A percentile compares a stretch with the other conserved stretches of the same genome.
Evolutionary conservation across 2,888 invertebrate genomes (phyloP).

Genomic region (Tiliacea aurago): DNA sequence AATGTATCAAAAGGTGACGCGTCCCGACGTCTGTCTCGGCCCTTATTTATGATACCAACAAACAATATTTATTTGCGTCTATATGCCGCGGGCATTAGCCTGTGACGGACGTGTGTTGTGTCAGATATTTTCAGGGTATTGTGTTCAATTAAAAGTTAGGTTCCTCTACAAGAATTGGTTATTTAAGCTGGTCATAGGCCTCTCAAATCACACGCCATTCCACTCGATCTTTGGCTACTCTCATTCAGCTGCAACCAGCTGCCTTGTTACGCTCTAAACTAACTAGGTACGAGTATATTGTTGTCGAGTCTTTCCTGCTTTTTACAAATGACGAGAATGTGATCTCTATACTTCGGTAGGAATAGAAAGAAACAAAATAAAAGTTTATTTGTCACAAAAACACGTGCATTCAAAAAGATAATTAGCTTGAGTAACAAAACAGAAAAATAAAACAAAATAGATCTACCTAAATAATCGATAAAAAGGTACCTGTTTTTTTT

Average conservation of each 20-base stretch:
- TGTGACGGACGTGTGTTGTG: conserved; percentile 61
- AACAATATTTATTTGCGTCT: conserved; percentile 85
- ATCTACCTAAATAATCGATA: too few species aligned
- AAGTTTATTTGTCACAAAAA: too few species aligned
- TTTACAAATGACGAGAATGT: background rate
- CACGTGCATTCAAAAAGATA: too few species aligned
- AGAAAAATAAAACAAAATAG: too few species aligned
- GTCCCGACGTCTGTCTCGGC: conserved; percentile 88
- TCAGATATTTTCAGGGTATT: background rate
- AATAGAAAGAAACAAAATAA: background rate
- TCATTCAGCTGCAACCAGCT: background rate
- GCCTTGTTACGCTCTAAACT: background rate
- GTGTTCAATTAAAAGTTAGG: background rate
- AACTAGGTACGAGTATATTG: background rate
- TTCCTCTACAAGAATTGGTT: too few species aligned
- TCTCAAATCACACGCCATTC: background rate
- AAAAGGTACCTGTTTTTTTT: too few species aligned
- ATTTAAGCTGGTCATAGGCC: too few species aligned
- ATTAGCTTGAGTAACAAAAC: too few species aligned
- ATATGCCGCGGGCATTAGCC: conserved; percentile 60
- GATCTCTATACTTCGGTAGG: background rate
- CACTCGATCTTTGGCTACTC: background rate
- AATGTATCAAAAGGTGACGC: conserved; percentile 91
- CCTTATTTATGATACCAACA: conserved; percentile 88
- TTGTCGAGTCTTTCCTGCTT: background rate